Evolutionary conservation across 2,797 vertebrate genomes (phyloP).

Genomic region (Amblyopsis hoosieri): DNA sequence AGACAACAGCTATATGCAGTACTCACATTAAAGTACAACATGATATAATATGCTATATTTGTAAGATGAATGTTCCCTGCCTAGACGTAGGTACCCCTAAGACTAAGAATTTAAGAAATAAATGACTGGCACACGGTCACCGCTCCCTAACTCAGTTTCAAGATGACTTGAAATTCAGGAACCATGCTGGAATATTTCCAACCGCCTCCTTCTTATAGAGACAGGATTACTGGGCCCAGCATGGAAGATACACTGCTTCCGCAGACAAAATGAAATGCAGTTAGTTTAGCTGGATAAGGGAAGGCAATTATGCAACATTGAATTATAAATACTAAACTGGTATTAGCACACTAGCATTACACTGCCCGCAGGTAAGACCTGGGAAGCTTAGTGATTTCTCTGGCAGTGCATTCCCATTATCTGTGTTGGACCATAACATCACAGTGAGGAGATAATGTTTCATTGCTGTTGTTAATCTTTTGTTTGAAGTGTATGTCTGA

Average conservation of each 20-base stretch:
- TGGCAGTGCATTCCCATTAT: slow-evolving; percentile 5
- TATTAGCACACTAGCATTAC: not conserved
- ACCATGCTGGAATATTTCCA: slow-evolving; percentile 57
- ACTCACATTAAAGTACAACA: slow-evolving; percentile 1
- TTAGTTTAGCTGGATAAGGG: slow-evolving; percentile 40
- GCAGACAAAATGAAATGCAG: slow-evolving; percentile 34
- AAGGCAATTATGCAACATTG: slow-evolving; percentile 16
- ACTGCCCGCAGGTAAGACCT: not conserved
- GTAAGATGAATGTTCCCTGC: slow-evolving; percentile 12
- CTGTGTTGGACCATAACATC: not conserved
- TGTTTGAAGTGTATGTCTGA: slow-evolving; percentile 7
- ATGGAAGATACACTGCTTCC: slow-evolving; percentile 44
- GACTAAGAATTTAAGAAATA: not conserved
- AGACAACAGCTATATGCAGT: too few relatives aligned
- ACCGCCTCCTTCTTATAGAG: slow-evolving; percentile 34
- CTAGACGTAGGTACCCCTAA: slow-evolving; percentile 29
- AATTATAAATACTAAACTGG: slow-evolving; percentile 35
- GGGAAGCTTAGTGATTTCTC: not conserved
- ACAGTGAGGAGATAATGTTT: not conserved
- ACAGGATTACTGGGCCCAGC: slow-evolving; percentile 60
- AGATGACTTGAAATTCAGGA: slow-evolving; percentile 52
- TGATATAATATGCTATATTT: slow-evolving; percentile 13
- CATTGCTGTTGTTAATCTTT: not conserved
- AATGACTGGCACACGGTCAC: slow-evolving; percentile 51
- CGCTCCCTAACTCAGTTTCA: slow-evolving; percentile 49